Percentiles rank a stretch among this genome's conserved stretches.
phyloP scores from a whole-genome alignment of 2,797 vertebrate genomes.

The Kryptopterus vitreolus region DNA sequence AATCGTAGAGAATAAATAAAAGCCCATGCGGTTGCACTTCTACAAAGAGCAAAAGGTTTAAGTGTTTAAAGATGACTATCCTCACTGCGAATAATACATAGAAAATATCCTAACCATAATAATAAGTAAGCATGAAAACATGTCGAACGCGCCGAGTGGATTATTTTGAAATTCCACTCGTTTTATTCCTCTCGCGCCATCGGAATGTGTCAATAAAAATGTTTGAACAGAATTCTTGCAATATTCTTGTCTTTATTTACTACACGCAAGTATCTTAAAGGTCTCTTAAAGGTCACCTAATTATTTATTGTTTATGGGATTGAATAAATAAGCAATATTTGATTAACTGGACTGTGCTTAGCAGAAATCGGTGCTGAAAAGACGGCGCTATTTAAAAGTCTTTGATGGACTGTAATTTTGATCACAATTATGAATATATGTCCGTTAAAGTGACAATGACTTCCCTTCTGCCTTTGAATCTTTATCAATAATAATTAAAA shows the following conservation, averaged over 20 bases:
- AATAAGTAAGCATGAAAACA: background rate
- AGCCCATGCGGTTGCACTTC: slow-evolving; percentile 26
- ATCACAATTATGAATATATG: background rate
- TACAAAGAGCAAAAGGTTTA: background rate
- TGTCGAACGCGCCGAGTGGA: background rate
- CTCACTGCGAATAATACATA: background rate
- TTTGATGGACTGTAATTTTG: no score
- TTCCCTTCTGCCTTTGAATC: background rate
- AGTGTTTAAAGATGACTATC: background rate
- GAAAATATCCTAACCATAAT: background rate
- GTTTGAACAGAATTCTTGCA: no score
- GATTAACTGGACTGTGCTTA: background rate
- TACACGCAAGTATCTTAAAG: no score
- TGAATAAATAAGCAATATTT: background rate
- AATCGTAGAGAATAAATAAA: slow-evolving; percentile 21
- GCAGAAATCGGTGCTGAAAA: background rate
- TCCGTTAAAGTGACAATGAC: background rate
- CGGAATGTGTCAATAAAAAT: background rate
- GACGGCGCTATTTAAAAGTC: background rate
- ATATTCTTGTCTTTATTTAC: no score
- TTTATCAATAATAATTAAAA: no score
- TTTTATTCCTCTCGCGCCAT: background rate
- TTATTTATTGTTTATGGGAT: background rate
- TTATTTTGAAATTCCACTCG: background rate
- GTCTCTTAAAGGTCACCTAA: background rate